Percentiles rank a stretch among this genome's conserved stretches.
phyloP scores from a whole-genome alignment of 2,113 vertebrate genomes.

The Dunckerocampus dactyliophorus region DNA sequence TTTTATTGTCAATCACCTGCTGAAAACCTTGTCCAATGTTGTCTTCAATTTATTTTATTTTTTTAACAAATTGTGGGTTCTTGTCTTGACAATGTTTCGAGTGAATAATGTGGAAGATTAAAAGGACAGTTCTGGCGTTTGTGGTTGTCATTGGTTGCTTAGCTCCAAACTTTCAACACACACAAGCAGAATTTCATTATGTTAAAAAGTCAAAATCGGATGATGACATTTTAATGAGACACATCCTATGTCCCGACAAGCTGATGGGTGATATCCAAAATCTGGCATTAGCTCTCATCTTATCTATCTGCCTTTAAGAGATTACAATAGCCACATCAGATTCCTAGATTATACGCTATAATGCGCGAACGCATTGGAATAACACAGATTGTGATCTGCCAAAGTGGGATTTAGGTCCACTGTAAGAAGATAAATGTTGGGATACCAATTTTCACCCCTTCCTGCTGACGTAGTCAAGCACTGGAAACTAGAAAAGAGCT shows the following conservation, averaged over 20 bases:
- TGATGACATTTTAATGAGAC: constrained; percentile 28
- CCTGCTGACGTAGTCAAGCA: background rate
- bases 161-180: background rate
- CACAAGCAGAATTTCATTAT: background rate
- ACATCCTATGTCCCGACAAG: constrained; percentile 9
- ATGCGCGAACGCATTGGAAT: constrained; percentile 13
- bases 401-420: constrained; percentile 21
- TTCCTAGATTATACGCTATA: constrained; percentile 33
- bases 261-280: constrained; percentile 34
- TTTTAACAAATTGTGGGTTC: too few species aligned
- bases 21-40: too few species aligned
- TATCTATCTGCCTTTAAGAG: constrained; percentile 39
- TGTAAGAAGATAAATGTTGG: constrained; percentile 33
- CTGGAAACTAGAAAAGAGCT: background rate
- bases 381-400: constrained; percentile 26
- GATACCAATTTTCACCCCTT: constrained; percentile 8
- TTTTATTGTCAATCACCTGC: too few species aligned
- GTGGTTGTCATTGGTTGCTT: background rate
- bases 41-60: too few species aligned
- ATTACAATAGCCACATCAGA: constrained; percentile 46
- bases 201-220: background rate
- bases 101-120: too few species aligned
- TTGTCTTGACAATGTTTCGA: too few species aligned
- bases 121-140: too few species aligned
- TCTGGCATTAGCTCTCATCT: constrained; percentile 28